Percentiles rank a stretch among this genome's conserved stretches.
Evolutionary conservation across 1,140 invertebrate genomes (phyloP).

Genomic region (Drosophila melanica): DNA sequence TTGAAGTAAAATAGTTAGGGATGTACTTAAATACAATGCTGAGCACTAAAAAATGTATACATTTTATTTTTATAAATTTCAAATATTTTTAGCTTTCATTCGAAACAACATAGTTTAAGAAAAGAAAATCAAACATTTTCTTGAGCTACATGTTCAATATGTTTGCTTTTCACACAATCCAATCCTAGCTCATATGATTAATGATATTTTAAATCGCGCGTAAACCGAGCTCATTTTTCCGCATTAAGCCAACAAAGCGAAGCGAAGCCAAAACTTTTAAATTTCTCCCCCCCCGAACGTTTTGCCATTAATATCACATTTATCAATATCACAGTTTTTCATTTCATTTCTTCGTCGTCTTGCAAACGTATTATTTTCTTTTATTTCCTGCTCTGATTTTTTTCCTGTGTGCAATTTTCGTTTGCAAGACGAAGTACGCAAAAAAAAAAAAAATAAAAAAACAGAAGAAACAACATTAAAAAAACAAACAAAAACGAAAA

Average conservation of each 20-base stretch:
- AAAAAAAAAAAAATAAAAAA: conserved; percentile 17
- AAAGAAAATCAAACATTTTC: not conserved
- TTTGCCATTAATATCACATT: conserved; percentile 79
- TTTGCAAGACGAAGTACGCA: conserved; percentile 10
- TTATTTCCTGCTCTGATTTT: conserved; percentile 29
- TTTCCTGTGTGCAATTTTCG: conserved; percentile 47
- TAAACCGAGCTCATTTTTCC: conserved; percentile 62
- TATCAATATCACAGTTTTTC: conserved; percentile 81
- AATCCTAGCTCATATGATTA: conserved; percentile 48
- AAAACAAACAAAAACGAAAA: conserved; percentile 38
- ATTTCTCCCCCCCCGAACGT: conserved; percentile 68
- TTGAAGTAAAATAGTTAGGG: too few relatives aligned
- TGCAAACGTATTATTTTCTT: conserved; percentile 66
- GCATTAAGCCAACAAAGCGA: conserved; percentile 44
- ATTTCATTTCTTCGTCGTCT: conserved; percentile 60
- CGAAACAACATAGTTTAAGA: too few relatives aligned
- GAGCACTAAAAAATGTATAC: too few relatives aligned
- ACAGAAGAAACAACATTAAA: too few relatives aligned
- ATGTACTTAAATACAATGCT: not conserved
- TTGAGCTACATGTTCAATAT: conserved; percentile 14
- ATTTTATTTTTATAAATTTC: too few relatives aligned
- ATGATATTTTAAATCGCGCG: conserved; percentile 65
- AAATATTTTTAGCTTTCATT: too few relatives aligned
- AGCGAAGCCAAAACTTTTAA: conserved; percentile 62
- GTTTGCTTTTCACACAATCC: conserved; percentile 1